Base-by-base conservation (phyloP, 2,888 invertebrate species). In the Matsumyia berberina region DNA sequence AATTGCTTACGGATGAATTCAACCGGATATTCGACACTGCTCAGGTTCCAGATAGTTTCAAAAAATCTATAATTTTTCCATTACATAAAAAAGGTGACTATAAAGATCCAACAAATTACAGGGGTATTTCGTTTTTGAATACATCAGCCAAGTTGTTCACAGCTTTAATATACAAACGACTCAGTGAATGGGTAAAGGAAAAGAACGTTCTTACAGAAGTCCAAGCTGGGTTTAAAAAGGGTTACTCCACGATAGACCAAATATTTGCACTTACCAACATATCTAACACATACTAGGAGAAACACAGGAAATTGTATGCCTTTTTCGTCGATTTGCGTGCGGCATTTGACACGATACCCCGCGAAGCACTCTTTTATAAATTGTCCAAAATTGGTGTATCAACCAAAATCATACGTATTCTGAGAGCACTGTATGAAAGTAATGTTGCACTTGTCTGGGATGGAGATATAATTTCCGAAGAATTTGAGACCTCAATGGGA, bases 301-400 rank as follows among this genome's bases (percentile, higher is more conserved):
- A 51, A 11, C 19, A 12, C 9, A 53, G 12, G n/a, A 53, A 53
- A 12, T 12, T 53, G 2, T 53, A 31, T 11, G 24, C 51, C 5
- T 51, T 51, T 6, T 51, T 51, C 29, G 51, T 29, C 5, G 1
- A 33, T n/a, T n/a, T n/a, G n/a, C n/a, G n/a, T n/a, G n/a, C n/a
- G n/a, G n/a, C n/a, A n/a, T n/a, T n/a, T n/a, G n/a, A n/a, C n/a
- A n/a, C n/a, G n/a, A n/a, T n/a, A n/a, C n/a, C n/a, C n/a, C n/a
- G n/a, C n/a, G n/a, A 53, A 11, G 53, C 53, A 53, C 53, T 53
- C 31, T 53, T 53, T 15, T 53, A 53, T 7, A 53, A 53, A 6
- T 12, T 53, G 0, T 31, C 7, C 53, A 53, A 12, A 31, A 53
- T 53, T 5, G 31, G 53, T 12, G 53, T 53, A 12, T 53, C 51